Conservation (phyloP, 64 coral and sea anemone species). For the Pocillopora verrucosa region DNA sequence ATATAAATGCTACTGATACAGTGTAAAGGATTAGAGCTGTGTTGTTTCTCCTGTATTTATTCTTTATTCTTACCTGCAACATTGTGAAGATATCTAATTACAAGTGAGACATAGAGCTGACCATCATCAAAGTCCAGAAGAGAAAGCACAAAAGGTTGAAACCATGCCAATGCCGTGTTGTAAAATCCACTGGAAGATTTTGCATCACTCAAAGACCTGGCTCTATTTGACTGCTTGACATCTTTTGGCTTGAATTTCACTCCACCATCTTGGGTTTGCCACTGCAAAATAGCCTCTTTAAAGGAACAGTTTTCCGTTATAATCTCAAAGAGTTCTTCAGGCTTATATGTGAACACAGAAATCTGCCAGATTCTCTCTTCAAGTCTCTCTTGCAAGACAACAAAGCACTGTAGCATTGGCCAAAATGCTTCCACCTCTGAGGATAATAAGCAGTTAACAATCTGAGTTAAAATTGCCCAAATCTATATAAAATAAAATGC, state of each 20-base stretch:
- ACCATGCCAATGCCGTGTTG: constrained; percentile 49
- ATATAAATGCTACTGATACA: too few relatives aligned
- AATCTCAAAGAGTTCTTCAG: not conserved
- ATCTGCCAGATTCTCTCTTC: constrained; percentile 45
- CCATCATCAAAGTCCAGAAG: constrained; percentile 49
- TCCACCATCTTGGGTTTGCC: not conserved
- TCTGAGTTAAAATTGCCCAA: not conserved
- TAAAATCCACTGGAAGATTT: not conserved
- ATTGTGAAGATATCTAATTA: constrained; percentile 44
- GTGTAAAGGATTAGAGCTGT: too few relatives aligned
- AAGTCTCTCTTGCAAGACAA: constrained; percentile 38
- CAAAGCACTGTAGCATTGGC: constrained; percentile 43
- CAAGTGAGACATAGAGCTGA: constrained; percentile 3
- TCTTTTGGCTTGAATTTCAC: not conserved
- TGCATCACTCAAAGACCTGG: not conserved
- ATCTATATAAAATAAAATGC: too few relatives aligned
- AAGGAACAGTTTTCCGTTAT: constrained; percentile 20
- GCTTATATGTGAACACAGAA: not conserved
- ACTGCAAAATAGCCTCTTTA: not conserved
- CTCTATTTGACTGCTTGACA: not conserved
- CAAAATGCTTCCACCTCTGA: constrained; percentile 23
- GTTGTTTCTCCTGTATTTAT: not conserved
- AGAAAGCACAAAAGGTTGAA: constrained; percentile 54
- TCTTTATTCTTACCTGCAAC: constrained; percentile 30
- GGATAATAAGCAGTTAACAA: not conserved